Base-by-base conservation (phyloP, 2,113 vertebrate genomes). In the Glaucomys volans region DNA sequence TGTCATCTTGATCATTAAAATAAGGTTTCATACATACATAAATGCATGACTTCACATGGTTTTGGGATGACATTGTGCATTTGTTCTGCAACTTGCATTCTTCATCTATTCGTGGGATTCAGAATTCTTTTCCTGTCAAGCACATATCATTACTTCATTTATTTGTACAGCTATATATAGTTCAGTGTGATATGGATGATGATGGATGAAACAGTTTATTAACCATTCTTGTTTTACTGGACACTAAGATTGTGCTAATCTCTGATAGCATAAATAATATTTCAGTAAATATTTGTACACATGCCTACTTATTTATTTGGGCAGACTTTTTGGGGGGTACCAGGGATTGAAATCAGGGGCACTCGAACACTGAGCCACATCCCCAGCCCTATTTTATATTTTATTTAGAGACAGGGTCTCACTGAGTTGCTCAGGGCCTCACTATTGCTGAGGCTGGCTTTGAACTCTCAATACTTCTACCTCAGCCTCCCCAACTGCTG, bases 111-210 rank as follows among this genome's bases (percentile, higher is more conserved):
- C 40, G 54, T 94, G 69, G 40, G 28, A 10, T 30, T 71, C n/a
- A 64, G 32, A 91, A 50, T 91, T 91, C 66, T 67, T 94, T 91
- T 81, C 42, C 77, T 54, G 52, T 54, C n/a, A 72, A 64, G 37
- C 42, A 50, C 6, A 71, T 77, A 82, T 32, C 37, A 67, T 13
- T 71, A 62, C 50, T 9, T 71, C 69, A 91, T 83, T 87, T 59
- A 90, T 74, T 95, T 85, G 62, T 92, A 30, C 59, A 87, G 67
- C 47, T 83, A 30, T n/a, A n/a, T 96, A 83, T 52, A 84, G 57
- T 42, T 90, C 64, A 80, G 69, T 24, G 24, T 54, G 50, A 85
- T 74, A 40, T 80, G 3, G 18, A 66, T 82, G 28, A 96, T 69
- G n/a, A 87, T 62, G 59, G 47, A 87, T 81, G 57, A 94, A 87